Conservation (phyloP, 2,888 invertebrate genomes). For the Acheta domesticus region DNA sequence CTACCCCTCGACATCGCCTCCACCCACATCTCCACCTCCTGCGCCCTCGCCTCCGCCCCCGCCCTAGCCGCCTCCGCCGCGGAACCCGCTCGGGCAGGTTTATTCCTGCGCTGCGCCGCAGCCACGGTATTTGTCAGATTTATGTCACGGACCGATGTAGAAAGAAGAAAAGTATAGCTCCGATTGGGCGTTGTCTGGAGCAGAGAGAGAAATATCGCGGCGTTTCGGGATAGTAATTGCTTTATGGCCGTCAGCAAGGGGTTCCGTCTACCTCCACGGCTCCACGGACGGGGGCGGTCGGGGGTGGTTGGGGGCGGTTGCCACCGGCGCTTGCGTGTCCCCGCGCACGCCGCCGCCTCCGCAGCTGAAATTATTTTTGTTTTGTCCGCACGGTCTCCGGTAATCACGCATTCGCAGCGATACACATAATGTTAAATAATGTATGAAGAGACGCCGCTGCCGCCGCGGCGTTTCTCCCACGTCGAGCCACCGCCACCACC, state of each 20-base stretch:
- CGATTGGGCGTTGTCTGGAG: slow-evolving; percentile 11
- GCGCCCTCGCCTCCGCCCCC: not conserved
- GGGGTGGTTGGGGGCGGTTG: no score
- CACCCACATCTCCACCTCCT: not conserved
- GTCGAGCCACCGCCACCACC: not conserved
- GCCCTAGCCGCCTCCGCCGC: not conserved
- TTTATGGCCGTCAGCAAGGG: not conserved
- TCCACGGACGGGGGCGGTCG: no score
- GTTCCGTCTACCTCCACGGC: not conserved
- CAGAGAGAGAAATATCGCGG: not conserved
- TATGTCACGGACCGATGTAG: slow-evolving; percentile 1
- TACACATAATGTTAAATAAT: slow-evolving; percentile 18
- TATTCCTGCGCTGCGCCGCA: not conserved
- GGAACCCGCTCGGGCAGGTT: not conserved
- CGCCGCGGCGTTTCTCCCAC: not conserved
- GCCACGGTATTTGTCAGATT: not conserved
- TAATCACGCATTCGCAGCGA: not conserved
- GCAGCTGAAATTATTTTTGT: not conserved
- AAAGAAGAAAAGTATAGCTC: not conserved
- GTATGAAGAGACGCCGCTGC: not conserved
- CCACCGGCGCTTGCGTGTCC: not conserved
- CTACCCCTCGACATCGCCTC: no score
- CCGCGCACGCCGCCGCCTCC: not conserved
- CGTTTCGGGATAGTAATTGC: slow-evolving; percentile 3
- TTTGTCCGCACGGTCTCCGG: not conserved